Percentiles rank a stretch among this genome's conserved stretches.
Evolutionary conservation across 2,797 vertebrate species (phyloP).

Genomic region (Pseudochromis fuscus): DNA sequence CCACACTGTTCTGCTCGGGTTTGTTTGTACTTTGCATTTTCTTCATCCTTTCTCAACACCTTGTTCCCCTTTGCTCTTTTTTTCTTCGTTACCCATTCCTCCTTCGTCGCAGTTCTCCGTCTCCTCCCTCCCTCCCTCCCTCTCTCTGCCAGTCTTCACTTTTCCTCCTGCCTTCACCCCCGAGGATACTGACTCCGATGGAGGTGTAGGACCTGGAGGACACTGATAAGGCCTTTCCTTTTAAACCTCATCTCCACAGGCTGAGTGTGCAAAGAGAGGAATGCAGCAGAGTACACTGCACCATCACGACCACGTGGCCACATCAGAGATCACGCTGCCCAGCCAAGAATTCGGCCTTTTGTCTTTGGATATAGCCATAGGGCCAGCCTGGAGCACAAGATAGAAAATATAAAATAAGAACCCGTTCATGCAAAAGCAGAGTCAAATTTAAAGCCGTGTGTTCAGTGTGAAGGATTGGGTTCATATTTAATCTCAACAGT

Average conservation of each 20-base stretch:
- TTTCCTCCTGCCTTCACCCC: conserved; percentile 39
- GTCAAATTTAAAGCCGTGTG: not conserved
- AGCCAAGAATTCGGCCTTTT: conserved; percentile 45
- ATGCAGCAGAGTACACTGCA: conserved; percentile 38
- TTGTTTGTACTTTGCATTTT: conserved; percentile 25
- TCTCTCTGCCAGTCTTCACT: conserved; percentile 36
- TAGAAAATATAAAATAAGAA: conserved; percentile 11
- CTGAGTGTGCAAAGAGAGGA: conserved; percentile 69
- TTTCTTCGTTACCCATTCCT: conserved; percentile 30
- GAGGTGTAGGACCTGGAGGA: conserved; percentile 82
- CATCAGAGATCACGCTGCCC: conserved; percentile 41
- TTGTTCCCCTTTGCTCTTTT: conserved; percentile 17
- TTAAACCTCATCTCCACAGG: conserved; percentile 75
- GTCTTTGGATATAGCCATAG: conserved; percentile 33
- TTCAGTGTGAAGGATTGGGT: conserved; percentile 7
- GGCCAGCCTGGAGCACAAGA: conserved; percentile 9
- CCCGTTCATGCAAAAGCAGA: conserved; percentile 1
- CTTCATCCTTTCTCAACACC: not conserved
- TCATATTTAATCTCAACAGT: conserved; percentile 9
- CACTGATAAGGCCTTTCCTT: conserved; percentile 81
- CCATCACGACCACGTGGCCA: conserved; percentile 36
- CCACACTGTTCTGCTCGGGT: conserved; percentile 16
- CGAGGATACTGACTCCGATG: conserved; percentile 63
- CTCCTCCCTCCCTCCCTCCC: conserved; percentile 4
- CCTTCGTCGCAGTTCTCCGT: conserved; percentile 23